Conservation (phyloP, 2,888 invertebrate species). For the Branchellion lobata region DNA sequence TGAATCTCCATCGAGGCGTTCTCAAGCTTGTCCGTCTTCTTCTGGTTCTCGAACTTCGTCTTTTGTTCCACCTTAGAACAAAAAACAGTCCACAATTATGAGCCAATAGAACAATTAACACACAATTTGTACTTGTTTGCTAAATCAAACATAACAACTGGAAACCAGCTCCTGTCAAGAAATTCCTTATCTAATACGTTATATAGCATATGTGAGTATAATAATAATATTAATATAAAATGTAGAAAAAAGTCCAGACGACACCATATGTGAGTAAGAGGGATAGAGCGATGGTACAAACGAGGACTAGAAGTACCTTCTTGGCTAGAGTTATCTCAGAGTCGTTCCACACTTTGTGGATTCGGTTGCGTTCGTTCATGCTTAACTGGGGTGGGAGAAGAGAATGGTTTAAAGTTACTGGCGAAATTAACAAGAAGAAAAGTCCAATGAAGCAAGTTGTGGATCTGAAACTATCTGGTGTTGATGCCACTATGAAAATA, state of each 20-base stretch:
- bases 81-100: slow-evolving; percentile 54
- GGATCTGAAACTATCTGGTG: too few species aligned
- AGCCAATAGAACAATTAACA: background rate
- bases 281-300: too few species aligned
- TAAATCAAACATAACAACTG: background rate
- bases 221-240: too few species aligned
- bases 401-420: too few species aligned
- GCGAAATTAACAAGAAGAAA: too few species aligned
- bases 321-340: slow-evolving; percentile 90
- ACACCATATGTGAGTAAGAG: too few species aligned
- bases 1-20: slow-evolving; percentile 85
- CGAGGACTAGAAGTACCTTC: too few species aligned
- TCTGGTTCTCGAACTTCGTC: slow-evolving; percentile 84
- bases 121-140: background rate
- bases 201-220: too few species aligned
- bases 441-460: too few species aligned
- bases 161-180: background rate
- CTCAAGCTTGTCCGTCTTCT: slow-evolving; percentile 83
- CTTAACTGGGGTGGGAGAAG: slow-evolving; percentile 65
- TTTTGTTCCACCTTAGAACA: slow-evolving; percentile 81
- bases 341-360: slow-evolving; percentile 96
- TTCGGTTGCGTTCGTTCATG: slow-evolving; percentile 75
- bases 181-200: too few species aligned
- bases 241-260: too few species aligned
- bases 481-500: too few species aligned